Evolutionary conservation across 2,113 vertebrate genomes (phyloP), one percentile per base, ranked within the genome.

Genomic region (Malurus melanocephalus): DNA sequence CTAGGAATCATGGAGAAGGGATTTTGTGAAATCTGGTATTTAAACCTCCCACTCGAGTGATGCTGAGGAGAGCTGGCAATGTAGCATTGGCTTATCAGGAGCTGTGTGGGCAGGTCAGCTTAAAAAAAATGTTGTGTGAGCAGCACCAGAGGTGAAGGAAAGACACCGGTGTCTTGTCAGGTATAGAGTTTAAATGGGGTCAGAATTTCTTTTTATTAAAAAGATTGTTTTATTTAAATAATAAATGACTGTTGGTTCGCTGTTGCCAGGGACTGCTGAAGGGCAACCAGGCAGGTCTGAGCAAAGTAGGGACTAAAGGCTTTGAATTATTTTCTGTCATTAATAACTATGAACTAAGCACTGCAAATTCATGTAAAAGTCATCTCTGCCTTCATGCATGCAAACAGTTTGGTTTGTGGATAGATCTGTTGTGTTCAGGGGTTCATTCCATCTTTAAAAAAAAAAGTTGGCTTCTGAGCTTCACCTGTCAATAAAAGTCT

Each of bases 11-110:
- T 64, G 64, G 55, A 82, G 82, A 75, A 88, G 85, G 62, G 86
- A 61, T 74, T 85, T 90, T 49, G 59, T 78, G 67, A 92, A 82
- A 89, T 82, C 51, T 65, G 56, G 61, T 87, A 24, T 87, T 95
- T 90, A 94, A 93, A 93, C 81, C 75, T 94, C 88, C 88, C 91
- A 81, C 85, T 89, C 48, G 33, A 69, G 32, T 88, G 91, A 87
- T 91, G 92, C 87, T 93, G 88, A 90, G 83, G 75, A 92, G 80
- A 83, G 67, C 87, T 94, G 86, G 72, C 84, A 85, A 35, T 0
- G 46, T 38, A 49, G 33, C 59, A 91, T 93, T 94, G 87, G 92
- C 93, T 93, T 69, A 77, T 87, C 90, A 94, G 67, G 75, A 90
- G 7, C 72, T 88, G 60, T 73, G 88, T 92, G 51, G 85, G 85